Percentiles rank a stretch among this genome's conserved stretches.
Conservation (phyloP, 1,140 invertebrate species). For the Propsilocerus akamusi region DNA sequence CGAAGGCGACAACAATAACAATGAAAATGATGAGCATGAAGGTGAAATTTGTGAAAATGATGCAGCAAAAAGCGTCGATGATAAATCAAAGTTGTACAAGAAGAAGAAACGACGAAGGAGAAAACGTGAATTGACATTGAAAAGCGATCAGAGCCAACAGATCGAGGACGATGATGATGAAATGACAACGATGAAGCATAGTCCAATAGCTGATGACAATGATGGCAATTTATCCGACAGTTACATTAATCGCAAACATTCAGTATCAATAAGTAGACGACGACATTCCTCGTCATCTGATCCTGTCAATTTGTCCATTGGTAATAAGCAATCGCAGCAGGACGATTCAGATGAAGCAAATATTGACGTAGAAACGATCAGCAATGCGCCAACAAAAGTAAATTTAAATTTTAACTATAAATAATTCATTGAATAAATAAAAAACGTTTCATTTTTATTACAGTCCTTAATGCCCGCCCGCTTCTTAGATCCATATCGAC, state of each 20-base stretch:
- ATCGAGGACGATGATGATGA: conserved; percentile 20
- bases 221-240: conserved; percentile 8
- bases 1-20: conserved; percentile 6
- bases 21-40: conserved; percentile 20
- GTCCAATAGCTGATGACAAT: conserved; percentile 9
- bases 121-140: conserved; percentile 1
- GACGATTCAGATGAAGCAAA: conserved; percentile 25
- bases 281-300: conserved; percentile 26
- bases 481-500: conserved; percentile 24
- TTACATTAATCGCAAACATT: neutral
- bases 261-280: conserved; percentile 9
- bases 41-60: conserved; percentile 7
- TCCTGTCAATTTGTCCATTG: conserved; percentile 56
- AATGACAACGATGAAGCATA: conserved; percentile 10
- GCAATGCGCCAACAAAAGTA: conserved; percentile 16
- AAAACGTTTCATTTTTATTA: conserved; percentile 9
- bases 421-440: conserved; percentile 6
- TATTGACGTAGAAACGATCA: conserved; percentile 28
- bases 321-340: conserved; percentile 23
- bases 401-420: conserved; percentile 7
- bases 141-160: conserved; percentile 10
- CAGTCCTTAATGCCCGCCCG: conserved; percentile 27
- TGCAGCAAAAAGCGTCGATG: conserved; percentile 2
- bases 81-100: conserved; percentile 4
- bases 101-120: neutral